Evolutionary conservation across 2,113 vertebrate species (phyloP), one percentile per base, ranked within the genome.

Genomic region (Leptosomus discolor): DNA sequence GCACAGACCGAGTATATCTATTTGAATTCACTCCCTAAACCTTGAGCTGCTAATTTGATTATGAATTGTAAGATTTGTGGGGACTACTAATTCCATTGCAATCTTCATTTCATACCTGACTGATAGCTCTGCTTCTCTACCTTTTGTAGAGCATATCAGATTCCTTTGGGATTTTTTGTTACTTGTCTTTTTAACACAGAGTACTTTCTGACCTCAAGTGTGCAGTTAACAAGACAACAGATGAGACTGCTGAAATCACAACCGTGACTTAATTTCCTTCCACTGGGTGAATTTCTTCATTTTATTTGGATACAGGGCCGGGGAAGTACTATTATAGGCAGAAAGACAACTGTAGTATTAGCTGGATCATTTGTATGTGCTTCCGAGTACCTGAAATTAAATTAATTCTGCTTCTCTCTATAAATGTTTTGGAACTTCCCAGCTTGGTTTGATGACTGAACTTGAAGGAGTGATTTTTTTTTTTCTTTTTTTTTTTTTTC

Each of bases 21-120:
- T 96, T 94, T 95, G 67, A 95, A 94, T 94, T 95, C 43, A 69
- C 24, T 92, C 56, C 45, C 63, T 85, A 95, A 92, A 91, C 63
- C 45, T 70, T 54, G 27, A 95, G 61, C 48, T 90, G 56, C 64
- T 96, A 87, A 94, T 97, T 92, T 96, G 87, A 97, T 98, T 97
- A 95, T 74, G 68, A 96, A 94, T 85, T 85, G 46, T 95, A 97
- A 92, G 69, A 80, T 97, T 97, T 95, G 75, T 82, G 48, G 12
- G 50, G 51, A 80, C 54, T 87, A 39, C 61, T 80, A 75, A 84
- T 81, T 92, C 54, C 43, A 53, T 5, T 78, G n/a, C 57, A 92
- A 21, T 94, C 39, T 85, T 82, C 14, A 82, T 94, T 95, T 93
- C 91, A 91, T 73, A n/a, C 4, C 2, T 51, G 46, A 71, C 29